Base-by-base conservation (phyloP, 2,797 vertebrate genomes). In the Lacerta viridis region DNA sequence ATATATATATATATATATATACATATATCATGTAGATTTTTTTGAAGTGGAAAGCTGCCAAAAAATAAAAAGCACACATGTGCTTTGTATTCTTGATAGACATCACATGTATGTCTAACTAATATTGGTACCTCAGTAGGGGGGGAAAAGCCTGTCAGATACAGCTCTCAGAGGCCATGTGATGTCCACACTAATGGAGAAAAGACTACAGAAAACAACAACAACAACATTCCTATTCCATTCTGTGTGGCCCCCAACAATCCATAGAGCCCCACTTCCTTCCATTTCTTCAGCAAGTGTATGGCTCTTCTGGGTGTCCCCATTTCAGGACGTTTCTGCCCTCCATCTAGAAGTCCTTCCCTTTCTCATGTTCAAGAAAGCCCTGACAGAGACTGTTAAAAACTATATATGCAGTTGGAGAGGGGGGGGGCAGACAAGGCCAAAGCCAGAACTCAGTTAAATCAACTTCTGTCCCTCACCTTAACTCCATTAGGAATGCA, bases 401-500 rank as follows among this genome's bases (percentile, higher is more conserved):
- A 88, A 69, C 1, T 27, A 61, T 29, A 55, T 15, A 55, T 55
- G 3, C 13, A 1, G 11, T 7, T 8, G 1, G 3, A 11, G 50
- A 0, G 4, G 13, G 71, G 18, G n/a, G 29, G 3, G 27, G 18
- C 39, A 17, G 50, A 55, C 8, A n/a, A 43, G 43, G 82, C 36
- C 55, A 29, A 84, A 61, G 18, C 33, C 20, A 25, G 69, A 89
- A 43, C 25, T 18, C 25, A 66, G 25, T 50, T 74, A 33, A 27
- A 79, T 39, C 7, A 39, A 17, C 39, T 82, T 88, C 66, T 68
- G 11, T 86, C 33, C 17, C 59, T 76, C 61, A 85, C 33, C 78
- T 55, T 59, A 82, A 68, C 7, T 85, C 71, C 41, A 89, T 2
- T 20, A 88, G 59, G 39, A 88, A 88, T 50, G 43, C 39, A 76